These are phyloP conservation scores for Podarcis cretensis DNA, from an alignment of 2,113 vertebrate genomes.

Conservation along the genomic window DNA sequence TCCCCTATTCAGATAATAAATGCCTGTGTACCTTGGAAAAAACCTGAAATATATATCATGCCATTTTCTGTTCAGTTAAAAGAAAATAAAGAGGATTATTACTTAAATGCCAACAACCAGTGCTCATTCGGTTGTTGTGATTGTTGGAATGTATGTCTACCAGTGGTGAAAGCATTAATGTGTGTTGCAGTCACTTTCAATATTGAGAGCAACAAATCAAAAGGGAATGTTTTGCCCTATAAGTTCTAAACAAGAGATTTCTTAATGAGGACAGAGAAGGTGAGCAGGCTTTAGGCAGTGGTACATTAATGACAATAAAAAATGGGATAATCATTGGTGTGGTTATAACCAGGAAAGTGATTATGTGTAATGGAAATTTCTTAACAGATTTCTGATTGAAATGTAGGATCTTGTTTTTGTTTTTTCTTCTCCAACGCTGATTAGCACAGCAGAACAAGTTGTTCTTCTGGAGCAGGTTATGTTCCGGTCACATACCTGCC, in stretches of 20 bases:
- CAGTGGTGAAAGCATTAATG: neutral
- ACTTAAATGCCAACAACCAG: neutral
- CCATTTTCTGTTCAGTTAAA: neutral
- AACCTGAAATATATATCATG: neutral
- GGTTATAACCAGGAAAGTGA: neutral
- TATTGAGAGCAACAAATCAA: neutral
- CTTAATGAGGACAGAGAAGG: neutral
- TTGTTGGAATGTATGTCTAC: neutral
- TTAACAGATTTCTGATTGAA: neutral
- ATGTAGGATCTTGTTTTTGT: neutral
- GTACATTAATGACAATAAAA: neutral
- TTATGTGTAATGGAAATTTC: neutral
- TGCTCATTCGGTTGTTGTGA: neutral
- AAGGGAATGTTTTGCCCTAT: neutral
- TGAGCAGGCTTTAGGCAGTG: neutral
- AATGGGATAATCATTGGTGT: neutral
- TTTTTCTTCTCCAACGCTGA: neutral
- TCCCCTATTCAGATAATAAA: neutral
- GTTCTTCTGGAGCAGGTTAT: neutral
- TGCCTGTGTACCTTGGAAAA: neutral
- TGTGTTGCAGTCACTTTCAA: neutral
- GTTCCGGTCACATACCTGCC: neutral
- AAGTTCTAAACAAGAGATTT: slow-evolving; percentile 18
- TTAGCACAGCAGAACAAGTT: neutral
- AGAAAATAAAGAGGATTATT: neutral